Base-by-base conservation (phyloP, 2,113 vertebrate genomes). In the Pycnonotus jocosus region DNA sequence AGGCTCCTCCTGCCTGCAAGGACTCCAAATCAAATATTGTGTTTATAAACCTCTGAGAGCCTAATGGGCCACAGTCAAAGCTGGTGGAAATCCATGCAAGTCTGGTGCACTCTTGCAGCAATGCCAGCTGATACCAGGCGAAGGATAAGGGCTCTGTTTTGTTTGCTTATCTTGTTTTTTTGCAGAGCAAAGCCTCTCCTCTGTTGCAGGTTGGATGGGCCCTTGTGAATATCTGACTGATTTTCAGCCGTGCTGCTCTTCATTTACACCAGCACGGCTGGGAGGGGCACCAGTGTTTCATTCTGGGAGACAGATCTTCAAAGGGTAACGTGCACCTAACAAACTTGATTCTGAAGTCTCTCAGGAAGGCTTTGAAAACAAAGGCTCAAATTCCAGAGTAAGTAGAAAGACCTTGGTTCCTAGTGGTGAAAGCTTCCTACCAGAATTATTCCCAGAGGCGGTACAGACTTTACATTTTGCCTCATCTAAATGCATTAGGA, bases 401-500 rank as follows among this genome's bases (percentile, higher is more conserved):
- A 96, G 93, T 71, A 88, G 91, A 96, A 96, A 97, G 88, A 93
- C 78, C 91, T 94, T 92, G 92, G 89, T 91, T 91, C 91, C 95
- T 89, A 37, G 74, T 89, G 86, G 93, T 93, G 95, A 97, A 98
- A 97, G 56, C 74, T 89, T 91, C 88, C 92, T 96, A 87, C 83
- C 72, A 91, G 65, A 94, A 95, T 95, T 96, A 97, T 96, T 97
- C 95, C 96, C 96, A 96, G 92, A 94, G 96, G 97, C 92, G 84
- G 85, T 79, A 96, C 80, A 97, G 94, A 69, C 81, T 86, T 92
- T 82, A 77, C 90, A 83, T 97, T 97, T 95, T 96, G 60, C 97
- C 89, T 96, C 87, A 95, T 92, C 90, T 95, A 95, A 96, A 97
- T 96, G 97, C 92, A 96, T 96, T 97, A 95, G 91, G 87, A 90